A percentile compares a stretch with the other conserved stretches of the same genome.
Evolutionary conservation across 2,797 vertebrate genomes (phyloP).

Genomic region (Phataginus tricuspis): DNA sequence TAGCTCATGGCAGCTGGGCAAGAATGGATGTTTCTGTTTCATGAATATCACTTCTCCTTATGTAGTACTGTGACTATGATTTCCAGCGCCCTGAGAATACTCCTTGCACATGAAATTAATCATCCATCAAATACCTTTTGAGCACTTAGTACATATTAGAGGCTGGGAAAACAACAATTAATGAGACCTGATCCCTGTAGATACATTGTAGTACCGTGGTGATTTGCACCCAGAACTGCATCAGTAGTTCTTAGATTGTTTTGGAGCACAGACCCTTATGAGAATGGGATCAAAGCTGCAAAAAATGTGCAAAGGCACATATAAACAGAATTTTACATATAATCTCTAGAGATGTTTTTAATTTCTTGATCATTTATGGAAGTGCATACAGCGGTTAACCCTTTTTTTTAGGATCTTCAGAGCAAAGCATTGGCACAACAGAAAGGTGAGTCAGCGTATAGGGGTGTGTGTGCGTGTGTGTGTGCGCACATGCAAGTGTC

Average conservation of each 20-base stretch:
- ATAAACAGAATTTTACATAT: not conserved
- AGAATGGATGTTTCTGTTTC: constrained; percentile 30
- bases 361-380: not conserved
- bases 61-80: not conserved
- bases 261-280: not conserved
- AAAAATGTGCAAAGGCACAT: not conserved
- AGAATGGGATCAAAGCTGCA: not conserved
- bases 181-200: not conserved
- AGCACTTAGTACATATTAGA: not conserved
- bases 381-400: not conserved
- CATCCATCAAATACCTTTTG: not conserved
- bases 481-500: not conserved
- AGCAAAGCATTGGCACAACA: not conserved
- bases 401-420: not conserved
- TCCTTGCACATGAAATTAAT: constrained; percentile 9
- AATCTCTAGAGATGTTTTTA: not conserved
- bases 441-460: not conserved
- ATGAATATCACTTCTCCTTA: not conserved
- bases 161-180: not conserved
- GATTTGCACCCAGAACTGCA: not conserved
- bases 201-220: not conserved
- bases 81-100: not conserved
- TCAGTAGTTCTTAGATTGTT: not conserved
- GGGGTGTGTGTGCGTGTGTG: no score
- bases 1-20: constrained; percentile 46